Evolutionary conservation across 2,797 vertebrate genomes (phyloP), one percentile per base, ranked within the genome.

Genomic region (Stomatorhinus walkeri): DNA sequence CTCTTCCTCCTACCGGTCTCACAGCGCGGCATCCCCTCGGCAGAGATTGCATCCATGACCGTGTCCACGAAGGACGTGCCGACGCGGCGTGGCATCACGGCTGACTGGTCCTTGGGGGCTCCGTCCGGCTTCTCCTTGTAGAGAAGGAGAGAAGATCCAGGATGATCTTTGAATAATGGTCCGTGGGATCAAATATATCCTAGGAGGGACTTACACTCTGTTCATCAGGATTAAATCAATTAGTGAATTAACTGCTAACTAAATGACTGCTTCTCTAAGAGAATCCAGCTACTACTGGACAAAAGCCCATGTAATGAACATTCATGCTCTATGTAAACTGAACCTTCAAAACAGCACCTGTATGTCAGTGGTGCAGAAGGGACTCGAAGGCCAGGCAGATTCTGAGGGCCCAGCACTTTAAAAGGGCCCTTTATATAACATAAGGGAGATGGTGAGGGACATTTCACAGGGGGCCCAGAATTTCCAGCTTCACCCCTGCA

Each of bases 31-130:
- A 90, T 91, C 19, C 91, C 90, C 87, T 95, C 94, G 54, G 89
- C 8, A 2, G 92, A 92, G 90, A 94, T 90, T 10, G 95, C 94
- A 19, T 95, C 90, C 93, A 94, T 94, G 91, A 96, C 56, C 0
- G 94, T 95, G 93, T 94, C 94, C 3, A 96, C 93, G 0, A 96
- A 96, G 64, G 95, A 95, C 90, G 24, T 81, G n/a, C 92, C 52
- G 0, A 68, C 1, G 0, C 81, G 89, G 0, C 10, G 90, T 0
- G 91, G 92, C 19, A 14, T 1, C 0, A 0, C 79, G 32, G 49
- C 10, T 4, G 87, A 10, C 3, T 6, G 51, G 43, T 90, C 90
- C 8, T 9, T 46, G 43, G 88, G 85, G 8, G 85, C 90, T 48
- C 88, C 0, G 1, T 92, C 91, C 5, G 89, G 28, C 89, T 89